A percentile compares a stretch with the other conserved stretches of the same genome.
These are phyloP conservation scores for Melanotaenia parkinsoni DNA, from an alignment of 2,797 vertebrate genomes.

Conservation along the genomic window DNA sequence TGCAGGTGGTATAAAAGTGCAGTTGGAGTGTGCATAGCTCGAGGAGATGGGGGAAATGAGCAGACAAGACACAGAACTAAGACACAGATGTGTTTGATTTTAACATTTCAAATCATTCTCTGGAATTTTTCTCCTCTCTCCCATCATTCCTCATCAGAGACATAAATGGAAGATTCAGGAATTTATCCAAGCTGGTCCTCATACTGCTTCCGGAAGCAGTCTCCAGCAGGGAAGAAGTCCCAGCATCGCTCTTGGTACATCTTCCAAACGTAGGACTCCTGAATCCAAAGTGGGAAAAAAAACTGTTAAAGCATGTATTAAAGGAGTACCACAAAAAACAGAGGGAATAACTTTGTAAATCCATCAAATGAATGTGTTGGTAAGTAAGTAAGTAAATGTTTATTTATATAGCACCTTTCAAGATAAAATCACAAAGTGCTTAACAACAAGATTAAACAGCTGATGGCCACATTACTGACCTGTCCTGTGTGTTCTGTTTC, in stretches of 20 bases:
- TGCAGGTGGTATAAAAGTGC: constrained; percentile 55
- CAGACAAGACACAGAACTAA: constrained; percentile 56
- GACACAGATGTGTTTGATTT: constrained; percentile 38
- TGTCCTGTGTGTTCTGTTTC: constrained; percentile 96
- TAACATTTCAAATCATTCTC: constrained; percentile 25
- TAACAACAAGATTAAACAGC: neutral
- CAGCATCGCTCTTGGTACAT: constrained; percentile 88
- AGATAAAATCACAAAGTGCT: too few relatives aligned
- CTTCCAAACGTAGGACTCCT: constrained; percentile 98
- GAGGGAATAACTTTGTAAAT: too few relatives aligned
- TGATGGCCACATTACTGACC: constrained; percentile 74
- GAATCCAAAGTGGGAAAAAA: neutral
- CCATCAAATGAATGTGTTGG: neutral
- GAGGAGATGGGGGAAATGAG: constrained; percentile 56
- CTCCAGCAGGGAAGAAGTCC: constrained; percentile 84
- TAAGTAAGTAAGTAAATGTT: too few relatives aligned
- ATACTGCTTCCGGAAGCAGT: constrained; percentile 96
- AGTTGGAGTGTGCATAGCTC: constrained; percentile 73
- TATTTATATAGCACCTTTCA: too few relatives aligned
- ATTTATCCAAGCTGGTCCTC: constrained; percentile 91
- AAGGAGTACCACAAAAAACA: too few relatives aligned
- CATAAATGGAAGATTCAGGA: neutral
- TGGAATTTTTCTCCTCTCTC: constrained; percentile 17
- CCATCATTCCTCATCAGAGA: constrained; percentile 22
- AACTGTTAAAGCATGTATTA: neutral